These are phyloP conservation scores for Zhengitettix transpicula DNA, from an alignment of 2,888 invertebrate genomes.

Conservation along the genomic window DNA sequence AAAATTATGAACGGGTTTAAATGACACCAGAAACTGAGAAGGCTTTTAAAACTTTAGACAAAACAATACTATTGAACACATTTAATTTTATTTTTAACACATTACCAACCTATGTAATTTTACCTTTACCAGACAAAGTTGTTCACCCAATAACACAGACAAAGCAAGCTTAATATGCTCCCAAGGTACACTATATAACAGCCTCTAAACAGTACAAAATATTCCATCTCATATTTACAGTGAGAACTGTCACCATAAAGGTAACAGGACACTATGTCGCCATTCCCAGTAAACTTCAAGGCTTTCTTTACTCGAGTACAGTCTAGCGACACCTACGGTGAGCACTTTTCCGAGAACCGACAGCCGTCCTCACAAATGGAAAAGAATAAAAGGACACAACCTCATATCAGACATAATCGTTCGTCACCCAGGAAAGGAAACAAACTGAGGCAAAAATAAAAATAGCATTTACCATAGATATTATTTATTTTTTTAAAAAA, in stretches of 20 bases:
- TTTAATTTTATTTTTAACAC: too few relatives aligned
- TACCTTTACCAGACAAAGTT: not conserved
- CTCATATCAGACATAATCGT: too few relatives aligned
- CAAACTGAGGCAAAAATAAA: not conserved
- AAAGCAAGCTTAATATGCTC: not conserved
- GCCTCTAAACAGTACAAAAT: conserved; percentile 8
- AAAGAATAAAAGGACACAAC: too few relatives aligned
- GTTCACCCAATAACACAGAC: not conserved
- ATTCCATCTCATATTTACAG: conserved; percentile 9
- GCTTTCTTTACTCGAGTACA: conserved; percentile 2
- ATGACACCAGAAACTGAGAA: too few relatives aligned
- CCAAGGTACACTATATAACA: not conserved
- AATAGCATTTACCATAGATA: too few relatives aligned
- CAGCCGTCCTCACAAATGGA: too few relatives aligned
- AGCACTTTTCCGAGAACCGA: not conserved
- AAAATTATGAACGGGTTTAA: too few relatives aligned
- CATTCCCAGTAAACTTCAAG: not conserved
- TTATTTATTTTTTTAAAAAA: too few relatives aligned
- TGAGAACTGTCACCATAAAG: conserved; percentile 4
- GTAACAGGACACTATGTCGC: not conserved
- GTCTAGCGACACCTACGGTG: conserved; percentile 1
- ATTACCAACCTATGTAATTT: not conserved
- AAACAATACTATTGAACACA: too few relatives aligned
- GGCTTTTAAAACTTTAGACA: too few relatives aligned
- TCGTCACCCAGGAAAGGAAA: too few relatives aligned